Conservation (phyloP, 2,888 invertebrate species). For the Serrognathus titanus region DNA sequence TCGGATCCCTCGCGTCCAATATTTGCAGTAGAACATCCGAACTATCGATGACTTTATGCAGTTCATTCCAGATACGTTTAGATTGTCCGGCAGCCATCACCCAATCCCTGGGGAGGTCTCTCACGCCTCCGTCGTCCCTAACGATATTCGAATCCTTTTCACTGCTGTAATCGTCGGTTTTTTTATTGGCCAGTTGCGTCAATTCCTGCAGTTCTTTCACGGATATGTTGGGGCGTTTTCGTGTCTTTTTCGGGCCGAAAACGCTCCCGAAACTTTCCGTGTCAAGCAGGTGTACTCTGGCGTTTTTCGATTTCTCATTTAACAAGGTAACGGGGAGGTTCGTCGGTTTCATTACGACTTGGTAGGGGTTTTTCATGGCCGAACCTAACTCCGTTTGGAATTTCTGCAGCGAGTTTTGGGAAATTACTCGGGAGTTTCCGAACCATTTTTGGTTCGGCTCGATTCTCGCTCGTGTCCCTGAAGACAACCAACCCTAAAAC, state of each 20-base stretch:
- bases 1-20: conserved; percentile 94
- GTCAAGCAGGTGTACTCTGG: conserved; percentile 90
- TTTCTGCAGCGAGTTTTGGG: conserved; percentile 84
- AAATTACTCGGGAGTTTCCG: conserved; percentile 95
- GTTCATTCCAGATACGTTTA: conserved; percentile 96
- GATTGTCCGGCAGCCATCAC: conserved; percentile 95
- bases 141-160: conserved; percentile 82
- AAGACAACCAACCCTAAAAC: conserved; percentile 66
- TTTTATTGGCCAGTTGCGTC: conserved; percentile 67
- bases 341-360: conserved; percentile 96
- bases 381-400: conserved; percentile 94
- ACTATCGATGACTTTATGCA: conserved; percentile 98
- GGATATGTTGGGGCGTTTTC: conserved; percentile 83
- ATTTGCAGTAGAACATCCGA: conserved; percentile 96
- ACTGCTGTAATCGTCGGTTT: conserved; percentile 72
- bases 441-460: conserved; percentile 99
- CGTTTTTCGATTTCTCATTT: conserved; percentile 87
- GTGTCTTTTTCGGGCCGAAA: conserved; percentile 90
- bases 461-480: conserved; percentile 89
- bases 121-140: conserved; percentile 75
- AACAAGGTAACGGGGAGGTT: conserved; percentile 90
- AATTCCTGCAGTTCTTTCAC: conserved; percentile 76
- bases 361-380: conserved; percentile 93
- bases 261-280: conserved; percentile 92
- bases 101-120: conserved; percentile 84